Base-by-base conservation (phyloP, 2,113 vertebrate species). In the Lophochroa leadbeateri region DNA sequence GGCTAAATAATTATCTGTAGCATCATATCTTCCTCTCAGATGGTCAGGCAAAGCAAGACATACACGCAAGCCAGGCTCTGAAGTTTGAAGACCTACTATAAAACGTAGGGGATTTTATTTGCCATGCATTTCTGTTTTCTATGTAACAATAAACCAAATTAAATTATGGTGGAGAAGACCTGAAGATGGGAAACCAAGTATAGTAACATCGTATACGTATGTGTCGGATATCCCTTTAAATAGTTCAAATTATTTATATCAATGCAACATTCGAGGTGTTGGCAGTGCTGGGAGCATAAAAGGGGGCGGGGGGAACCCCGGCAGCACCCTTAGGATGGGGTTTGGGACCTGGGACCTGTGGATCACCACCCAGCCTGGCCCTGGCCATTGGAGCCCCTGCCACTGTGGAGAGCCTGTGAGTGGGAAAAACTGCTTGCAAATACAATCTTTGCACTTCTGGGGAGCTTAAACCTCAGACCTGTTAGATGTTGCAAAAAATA, bases 41-140 rank as follows among this genome's bases (percentile, higher is more conserved):
- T 7, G 10, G 37, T 49, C 15, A 4, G 29, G 25, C 17, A 11
- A 15, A 47, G 58, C 1, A 1, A 37, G 49, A 31, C 4, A 0
- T 0, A 6, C 5, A 1, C 0, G 0, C 10, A 3, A 39, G 27
- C 37, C n/a, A 21, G 57, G 69, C 19, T 60, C 17, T 0, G 5
- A 3, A 20, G 8, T 8, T 43, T 69, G 60, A 44, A 39, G 67
- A 13, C 4, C 55, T 10, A 1, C 37, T 14, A 2, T 43, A 37
- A 47, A 64, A n/a, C 20, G 7, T 0, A 15, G 23, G 3, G 31
- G 24, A 11, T 17, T 33, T 35, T 49, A 43, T 71, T 70, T 39
- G 31, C 63, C 10, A 2, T 12, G 41, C 3, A 0, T 29, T 74
- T 28, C 74, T 58, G 27, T 39, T 50, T 57, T 47, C 60, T 27